Evolutionary conservation across 2,113 vertebrate genomes (phyloP).

Genomic region (Galbula dea): DNA sequence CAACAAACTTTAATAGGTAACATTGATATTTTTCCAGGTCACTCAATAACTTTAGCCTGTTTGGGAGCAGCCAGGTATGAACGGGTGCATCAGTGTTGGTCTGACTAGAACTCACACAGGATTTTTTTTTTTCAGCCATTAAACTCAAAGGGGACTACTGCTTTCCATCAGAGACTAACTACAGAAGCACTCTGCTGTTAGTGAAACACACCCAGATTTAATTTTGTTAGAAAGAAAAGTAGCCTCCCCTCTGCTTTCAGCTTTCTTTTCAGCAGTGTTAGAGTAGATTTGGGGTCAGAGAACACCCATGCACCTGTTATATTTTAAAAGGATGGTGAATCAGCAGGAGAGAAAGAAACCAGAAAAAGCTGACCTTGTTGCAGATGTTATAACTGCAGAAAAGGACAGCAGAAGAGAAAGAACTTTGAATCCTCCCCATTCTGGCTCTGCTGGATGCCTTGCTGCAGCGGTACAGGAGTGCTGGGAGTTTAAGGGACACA

Average conservation of each 20-base stretch:
- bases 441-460: neutral
- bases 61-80: neutral
- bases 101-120: neutral
- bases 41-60: neutral
- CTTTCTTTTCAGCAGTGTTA: neutral
- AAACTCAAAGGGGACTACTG: neutral
- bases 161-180: neutral
- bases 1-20: neutral
- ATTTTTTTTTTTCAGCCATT: neutral
- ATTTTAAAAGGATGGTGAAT: slow-evolving; percentile 8
- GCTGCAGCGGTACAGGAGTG: neutral
- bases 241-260: neutral
- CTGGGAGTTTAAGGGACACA: neutral
- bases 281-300: slow-evolving; percentile 7
- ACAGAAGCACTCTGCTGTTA: neutral
- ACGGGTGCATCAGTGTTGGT: too few relatives aligned
- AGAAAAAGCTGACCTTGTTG: slow-evolving; percentile 16
- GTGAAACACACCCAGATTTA: neutral
- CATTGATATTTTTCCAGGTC: neutral
- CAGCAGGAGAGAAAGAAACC: slow-evolving; percentile 40
- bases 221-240: neutral
- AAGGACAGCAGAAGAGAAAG: neutral
- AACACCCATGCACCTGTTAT: neutral
- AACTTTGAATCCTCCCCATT: slow-evolving; percentile 39
- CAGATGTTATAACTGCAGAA: neutral